These are phyloP conservation scores for Netelia fuscicornis DNA, from an alignment of 2,888 invertebrate species.

Conservation along the genomic window DNA sequence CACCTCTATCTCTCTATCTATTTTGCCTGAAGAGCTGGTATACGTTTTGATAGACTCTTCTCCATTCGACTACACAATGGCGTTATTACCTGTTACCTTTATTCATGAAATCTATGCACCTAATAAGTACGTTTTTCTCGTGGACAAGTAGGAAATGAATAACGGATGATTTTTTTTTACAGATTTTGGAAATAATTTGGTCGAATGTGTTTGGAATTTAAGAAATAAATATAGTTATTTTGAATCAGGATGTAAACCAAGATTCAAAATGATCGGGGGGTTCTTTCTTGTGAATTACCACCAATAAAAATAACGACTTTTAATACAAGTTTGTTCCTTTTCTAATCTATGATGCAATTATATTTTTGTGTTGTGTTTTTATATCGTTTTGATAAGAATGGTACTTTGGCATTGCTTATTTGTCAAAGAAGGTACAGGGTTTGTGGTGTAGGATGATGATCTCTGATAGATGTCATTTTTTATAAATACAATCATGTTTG, in stretches of 20 bases:
- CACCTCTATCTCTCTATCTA: slow-evolving; percentile 71
- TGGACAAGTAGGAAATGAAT: background rate
- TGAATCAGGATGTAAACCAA: no score
- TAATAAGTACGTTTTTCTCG: slow-evolving; percentile 9
- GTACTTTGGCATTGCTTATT: no score
- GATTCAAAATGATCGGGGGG: no score
- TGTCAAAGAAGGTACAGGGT: slow-evolving; percentile 6
- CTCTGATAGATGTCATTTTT: slow-evolving; percentile 72
- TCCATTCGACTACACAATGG: slow-evolving; percentile 19
- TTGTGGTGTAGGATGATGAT: slow-evolving; percentile 30
- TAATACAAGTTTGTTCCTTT: no score
- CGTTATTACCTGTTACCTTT: slow-evolving; percentile 64
- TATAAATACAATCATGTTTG: slow-evolving; percentile 74
- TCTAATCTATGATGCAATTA: no score
- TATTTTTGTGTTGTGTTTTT: no score
- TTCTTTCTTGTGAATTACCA: no score
- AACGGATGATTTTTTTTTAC: background rate
- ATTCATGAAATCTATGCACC: background rate
- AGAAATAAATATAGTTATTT: background rate
- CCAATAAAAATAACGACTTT: no score
- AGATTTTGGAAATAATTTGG: background rate
- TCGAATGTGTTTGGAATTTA: background rate
- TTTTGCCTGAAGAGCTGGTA: slow-evolving; percentile 48
- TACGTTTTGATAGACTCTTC: slow-evolving; percentile 62
- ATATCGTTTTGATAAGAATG: no score